These are phyloP conservation scores for Rhadinocentrus ornatus DNA, from an alignment of 2,797 vertebrate genomes.

Conservation along the genomic window DNA sequence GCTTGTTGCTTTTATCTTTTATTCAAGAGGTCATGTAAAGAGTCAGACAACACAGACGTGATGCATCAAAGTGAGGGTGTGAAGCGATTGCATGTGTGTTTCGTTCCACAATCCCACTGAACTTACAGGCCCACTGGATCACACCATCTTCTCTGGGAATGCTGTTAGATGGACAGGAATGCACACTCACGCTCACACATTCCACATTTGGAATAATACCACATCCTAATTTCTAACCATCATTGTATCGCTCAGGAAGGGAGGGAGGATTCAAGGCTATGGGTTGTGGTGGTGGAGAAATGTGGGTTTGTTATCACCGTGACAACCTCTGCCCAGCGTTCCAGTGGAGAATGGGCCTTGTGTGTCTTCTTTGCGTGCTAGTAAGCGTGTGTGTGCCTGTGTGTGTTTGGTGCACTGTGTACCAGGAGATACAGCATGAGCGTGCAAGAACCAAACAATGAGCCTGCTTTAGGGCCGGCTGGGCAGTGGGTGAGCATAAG, in stretches of 20 bases:
- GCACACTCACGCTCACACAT: conserved; percentile 76
- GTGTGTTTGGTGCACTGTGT: conserved; percentile 69
- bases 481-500: conserved; percentile 79
- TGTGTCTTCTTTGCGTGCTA: conserved; percentile 32
- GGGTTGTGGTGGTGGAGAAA: conserved; percentile 39
- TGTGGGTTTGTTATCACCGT: conserved; percentile 73
- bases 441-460: conserved; percentile 78
- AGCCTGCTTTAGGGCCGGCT: conserved; percentile 72
- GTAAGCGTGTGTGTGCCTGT: conserved; percentile 35
- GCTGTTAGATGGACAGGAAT: conserved; percentile 76
- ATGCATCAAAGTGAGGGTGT: conserved; percentile 32
- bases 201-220: conserved; percentile 71
- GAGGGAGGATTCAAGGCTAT: conserved; percentile 22
- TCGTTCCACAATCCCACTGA: conserved; percentile 40
- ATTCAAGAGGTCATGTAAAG: conserved; percentile 52
- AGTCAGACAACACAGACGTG: conserved; percentile 23
- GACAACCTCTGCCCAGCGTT: conserved; percentile 78
- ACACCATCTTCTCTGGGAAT: conserved; percentile 70
- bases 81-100: conserved; percentile 9
- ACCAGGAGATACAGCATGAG: conserved; percentile 74
- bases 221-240: conserved; percentile 41
- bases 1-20: conserved; percentile 59
- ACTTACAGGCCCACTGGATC: conserved; percentile 33
- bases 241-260: conserved; percentile 30
- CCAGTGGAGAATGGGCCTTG: conserved; percentile 75